Conservation (phyloP, 2,113 vertebrate genomes). For the Xiphophorus maculatus region DNA sequence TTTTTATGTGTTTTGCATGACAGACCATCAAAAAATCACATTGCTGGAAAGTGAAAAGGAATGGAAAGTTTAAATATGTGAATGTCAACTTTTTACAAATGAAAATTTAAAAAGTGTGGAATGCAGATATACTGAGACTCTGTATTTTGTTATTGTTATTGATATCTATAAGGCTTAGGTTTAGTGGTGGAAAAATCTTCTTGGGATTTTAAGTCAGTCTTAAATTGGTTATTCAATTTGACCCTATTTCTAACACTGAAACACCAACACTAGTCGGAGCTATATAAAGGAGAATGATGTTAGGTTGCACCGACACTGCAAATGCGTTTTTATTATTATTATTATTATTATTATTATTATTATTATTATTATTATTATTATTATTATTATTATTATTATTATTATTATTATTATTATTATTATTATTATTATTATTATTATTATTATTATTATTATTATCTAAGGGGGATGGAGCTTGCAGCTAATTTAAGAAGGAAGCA, state of each 20-base stretch:
- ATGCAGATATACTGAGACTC: background rate
- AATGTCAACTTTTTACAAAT: background rate
- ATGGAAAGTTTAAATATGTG: background rate
- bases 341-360: background rate
- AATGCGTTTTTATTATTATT: conserved; percentile 15
- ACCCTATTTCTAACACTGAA: conserved; percentile 64
- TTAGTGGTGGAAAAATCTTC: background rate
- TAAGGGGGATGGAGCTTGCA: conserved; percentile 3
- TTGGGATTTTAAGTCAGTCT: background rate
- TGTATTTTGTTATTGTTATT: background rate
- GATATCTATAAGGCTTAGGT: background rate
- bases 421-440: background rate
- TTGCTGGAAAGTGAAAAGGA: background rate
- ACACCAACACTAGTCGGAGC: conserved; percentile 64
- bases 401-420: background rate
- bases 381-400: too few species aligned
- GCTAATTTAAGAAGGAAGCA: conserved; percentile 47
- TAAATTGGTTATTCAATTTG: background rate
- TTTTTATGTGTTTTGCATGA: background rate
- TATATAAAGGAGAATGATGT: conserved; percentile 45
- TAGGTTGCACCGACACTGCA: conserved; percentile 46
- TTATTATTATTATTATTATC: conserved; percentile 1
- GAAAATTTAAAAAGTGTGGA: background rate
- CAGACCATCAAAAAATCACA: background rate
- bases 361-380: background rate